Base-by-base conservation (phyloP, 2,888 invertebrate species). In the Orchesella flavescens region DNA sequence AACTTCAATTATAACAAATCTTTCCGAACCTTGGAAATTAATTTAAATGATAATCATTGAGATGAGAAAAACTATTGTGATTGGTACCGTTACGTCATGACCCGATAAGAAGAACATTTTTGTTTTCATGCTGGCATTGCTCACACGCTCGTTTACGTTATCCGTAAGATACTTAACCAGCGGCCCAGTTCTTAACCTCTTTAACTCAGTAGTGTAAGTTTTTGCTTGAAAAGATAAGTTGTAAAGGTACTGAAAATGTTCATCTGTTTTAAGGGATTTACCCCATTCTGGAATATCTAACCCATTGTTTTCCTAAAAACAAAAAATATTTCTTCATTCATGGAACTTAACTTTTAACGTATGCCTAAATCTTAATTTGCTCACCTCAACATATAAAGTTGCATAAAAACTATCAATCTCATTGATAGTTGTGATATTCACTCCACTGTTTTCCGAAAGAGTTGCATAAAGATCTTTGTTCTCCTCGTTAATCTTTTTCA, bases 261-360 rank as follows among this genome's bases (percentile, higher is more conserved):
- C 34, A 15, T 79, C 79, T 0, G 55, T 65, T 43, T 74, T 57
- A 4, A 86, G 65, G 0, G 80, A 57, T 49, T 19, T 49, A 15
- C 83, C 73, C 86, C 86, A 86, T 13, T 84, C 80, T 1, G 86
- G 86, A 44, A 86, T 69, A 17, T 78, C 78, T 5, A 77, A 7
- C 5, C 83, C 84, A 34, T 80, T 65, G 34, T 65, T 59, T 17
- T 84, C 82, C 85, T 85, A 43, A 5, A 68, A 68, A 57, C 17
- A 17, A 4, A 19, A 19, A 57, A 4, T 55, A n/a, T 5, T 5
- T 55, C n/a, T n/a, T 15, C 55, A 55, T 5, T 55, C n/a, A n/a
- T n/a, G n/a, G n/a, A n/a, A n/a, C n/a, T 10, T 19, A 57, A 53
- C 10, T 53, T n/a, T 53, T 3, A 10, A 34, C 34, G 7, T 2